Conservation (phyloP, 2,113 vertebrate species). For the Ochotona curzoniae region DNA sequence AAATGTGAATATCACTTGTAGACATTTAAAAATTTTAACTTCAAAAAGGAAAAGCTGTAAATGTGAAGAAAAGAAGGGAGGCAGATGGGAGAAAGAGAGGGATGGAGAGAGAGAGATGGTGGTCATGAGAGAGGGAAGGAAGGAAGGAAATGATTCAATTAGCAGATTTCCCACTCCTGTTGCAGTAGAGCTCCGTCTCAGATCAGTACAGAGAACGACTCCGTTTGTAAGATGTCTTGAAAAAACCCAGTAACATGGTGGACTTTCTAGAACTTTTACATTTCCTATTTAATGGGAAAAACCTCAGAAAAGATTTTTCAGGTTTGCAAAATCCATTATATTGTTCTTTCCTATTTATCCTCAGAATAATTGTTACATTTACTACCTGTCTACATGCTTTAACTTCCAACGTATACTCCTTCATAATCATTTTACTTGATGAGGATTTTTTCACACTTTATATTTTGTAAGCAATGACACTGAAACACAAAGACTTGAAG, state of each 20-base stretch:
- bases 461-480: not conserved
- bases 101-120: too few species aligned
- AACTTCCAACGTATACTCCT: not conserved
- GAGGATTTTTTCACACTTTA: not conserved
- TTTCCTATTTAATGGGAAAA: not conserved
- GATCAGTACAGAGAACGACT: not conserved
- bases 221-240: not conserved
- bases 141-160: not conserved
- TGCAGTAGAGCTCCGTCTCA: not conserved
- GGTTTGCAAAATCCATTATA: not conserved
- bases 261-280: not conserved
- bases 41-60: not conserved
- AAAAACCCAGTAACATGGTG: not conserved
- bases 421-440: too few species aligned
- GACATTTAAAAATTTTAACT: not conserved
- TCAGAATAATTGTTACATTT: not conserved
- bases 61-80: not conserved
- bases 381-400: not conserved
- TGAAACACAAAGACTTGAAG: not conserved
- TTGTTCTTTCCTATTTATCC: not conserved
- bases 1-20: not conserved
- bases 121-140: too few species aligned
- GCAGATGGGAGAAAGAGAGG: too few species aligned
- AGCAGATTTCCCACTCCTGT: not conserved
- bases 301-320: not conserved